phyloP scores from a whole-genome alignment of 2,113 vertebrate species.

The Rhizomys pruinosus region DNA sequence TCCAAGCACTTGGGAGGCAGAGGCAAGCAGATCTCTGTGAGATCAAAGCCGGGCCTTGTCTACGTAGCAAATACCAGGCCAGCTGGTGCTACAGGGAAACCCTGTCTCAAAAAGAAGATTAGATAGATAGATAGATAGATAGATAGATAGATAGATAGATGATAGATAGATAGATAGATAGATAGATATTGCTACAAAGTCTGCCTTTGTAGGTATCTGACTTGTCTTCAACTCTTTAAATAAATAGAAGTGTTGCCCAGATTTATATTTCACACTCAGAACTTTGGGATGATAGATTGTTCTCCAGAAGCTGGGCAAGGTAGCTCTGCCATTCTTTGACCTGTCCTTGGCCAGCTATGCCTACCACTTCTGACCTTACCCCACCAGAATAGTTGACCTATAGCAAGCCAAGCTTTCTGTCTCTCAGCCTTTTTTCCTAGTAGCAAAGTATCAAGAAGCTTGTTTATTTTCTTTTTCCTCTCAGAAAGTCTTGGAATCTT shows the following conservation, averaged over 20 bases:
- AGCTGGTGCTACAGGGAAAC: too few relatives aligned
- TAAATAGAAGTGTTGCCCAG: background rate
- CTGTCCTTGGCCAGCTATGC: background rate
- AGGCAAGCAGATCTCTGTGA: too few relatives aligned
- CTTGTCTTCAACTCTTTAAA: conserved; percentile 36
- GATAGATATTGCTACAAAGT: background rate
- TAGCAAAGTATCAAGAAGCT: background rate
- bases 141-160: too few relatives aligned
- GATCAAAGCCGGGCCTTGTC: too few relatives aligned
- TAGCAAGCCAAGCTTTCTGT: background rate
- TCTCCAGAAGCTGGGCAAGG: background rate
- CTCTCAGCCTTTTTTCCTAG: background rate
- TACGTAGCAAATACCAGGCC: too few relatives aligned
- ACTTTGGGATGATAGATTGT: background rate
- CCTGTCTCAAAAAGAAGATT: too few relatives aligned
- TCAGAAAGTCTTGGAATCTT: conserved; percentile 17
- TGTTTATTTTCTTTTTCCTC: background rate
- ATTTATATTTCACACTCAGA: conserved; percentile 50
- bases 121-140: too few relatives aligned
- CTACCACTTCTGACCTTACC: too few relatives aligned
- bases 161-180: too few relatives aligned
- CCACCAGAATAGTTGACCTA: background rate
- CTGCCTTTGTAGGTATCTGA: conserved; percentile 16
- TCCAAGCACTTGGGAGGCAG: too few relatives aligned
- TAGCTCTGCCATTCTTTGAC: background rate